These are phyloP conservation scores for Caerostris darwini DNA, from an alignment of 1,140 invertebrate genomes.

Conservation along the genomic window DNA sequence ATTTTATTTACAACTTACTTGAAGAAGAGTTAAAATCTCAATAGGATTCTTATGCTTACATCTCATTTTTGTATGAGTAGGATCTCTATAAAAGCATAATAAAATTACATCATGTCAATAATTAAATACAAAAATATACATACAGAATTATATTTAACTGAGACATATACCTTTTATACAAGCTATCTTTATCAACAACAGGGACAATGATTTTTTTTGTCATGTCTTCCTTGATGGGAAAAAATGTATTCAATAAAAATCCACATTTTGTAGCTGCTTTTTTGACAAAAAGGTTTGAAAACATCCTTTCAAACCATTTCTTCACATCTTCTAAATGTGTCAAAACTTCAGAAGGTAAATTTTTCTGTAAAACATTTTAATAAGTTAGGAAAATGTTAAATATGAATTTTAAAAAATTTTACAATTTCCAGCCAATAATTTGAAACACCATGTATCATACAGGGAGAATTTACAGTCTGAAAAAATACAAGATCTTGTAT, in stretches of 20 bases:
- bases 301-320: slow-evolving; percentile 67
- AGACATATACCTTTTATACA: slow-evolving; percentile 67
- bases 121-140: background rate
- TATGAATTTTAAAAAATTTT: too few relatives aligned
- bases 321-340: slow-evolving; percentile 50
- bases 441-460: too few relatives aligned
- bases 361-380: slow-evolving; percentile 81
- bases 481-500: too few relatives aligned
- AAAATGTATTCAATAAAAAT: background rate
- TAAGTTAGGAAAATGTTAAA: too few relatives aligned
- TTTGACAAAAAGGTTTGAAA: background rate
- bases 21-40: slow-evolving; percentile 52
- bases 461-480: too few relatives aligned
- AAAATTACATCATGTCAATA: background rate
- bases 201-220: slow-evolving; percentile 31
- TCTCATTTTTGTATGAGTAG: slow-evolving; percentile 39
- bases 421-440: too few relatives aligned
- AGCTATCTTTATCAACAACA: slow-evolving; percentile 64
- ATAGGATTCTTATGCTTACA: slow-evolving; percentile 45
- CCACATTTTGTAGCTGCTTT: slow-evolving; percentile 29
- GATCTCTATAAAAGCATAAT: slow-evolving; percentile 47
- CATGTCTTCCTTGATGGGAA: background rate
- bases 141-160: background rate
- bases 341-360: slow-evolving; percentile 77
- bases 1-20: background rate